Evolutionary conservation across 2,113 vertebrate genomes (phyloP), one percentile per base, ranked within the genome.

Genomic region (Ondatra zibethicus): DNA sequence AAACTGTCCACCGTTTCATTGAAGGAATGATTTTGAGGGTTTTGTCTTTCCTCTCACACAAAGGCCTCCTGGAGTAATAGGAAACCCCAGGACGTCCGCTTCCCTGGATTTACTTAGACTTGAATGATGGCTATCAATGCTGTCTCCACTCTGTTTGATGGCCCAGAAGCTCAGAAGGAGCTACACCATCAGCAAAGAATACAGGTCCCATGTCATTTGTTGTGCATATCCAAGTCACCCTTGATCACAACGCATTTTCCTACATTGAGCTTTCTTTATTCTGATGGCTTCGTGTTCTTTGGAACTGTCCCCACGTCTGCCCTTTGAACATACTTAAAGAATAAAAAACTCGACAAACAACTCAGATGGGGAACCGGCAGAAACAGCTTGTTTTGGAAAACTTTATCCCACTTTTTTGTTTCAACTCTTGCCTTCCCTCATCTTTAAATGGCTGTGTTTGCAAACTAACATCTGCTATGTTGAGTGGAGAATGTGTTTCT

Each of bases 371-470:
- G 52, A 61, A 66, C 1, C 36, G n/a, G 86, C 39, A 88, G 63
- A 92, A 94, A 91, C 29, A 45, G 63, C 45, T 55, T 88, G 39
- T 61, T 95, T 96, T 81, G 61, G 92, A 95, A 88, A 10, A 84
- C 3, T 61, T 66, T n/a, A 39, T 10, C 10, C 3, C 4, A 3
- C 14, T 0, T 16, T 52, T 75, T 72, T 88, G 45, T n/a, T 42
- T 36, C 66, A 80, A 25, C 63, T 82, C n/a, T 72, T 77, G 39
- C 47, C 42, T 61, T 42, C 29, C 33, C 81, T 58, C 92, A 4
- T 55, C 95, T 96, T 97, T 78, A 72, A 94, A 82, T 77, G 86
- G 21, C 92, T 81, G 14, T 91, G 75, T 96, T 92, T 77, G 86
- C 82, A 92, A 92, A 89, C 45, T 78, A 70, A 29, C 81, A 61